Percentiles rank a stretch among this genome's conserved stretches.
phyloP scores from a whole-genome alignment of 92 coral and sea anemone genomes.

The Palythoa grandis region DNA sequence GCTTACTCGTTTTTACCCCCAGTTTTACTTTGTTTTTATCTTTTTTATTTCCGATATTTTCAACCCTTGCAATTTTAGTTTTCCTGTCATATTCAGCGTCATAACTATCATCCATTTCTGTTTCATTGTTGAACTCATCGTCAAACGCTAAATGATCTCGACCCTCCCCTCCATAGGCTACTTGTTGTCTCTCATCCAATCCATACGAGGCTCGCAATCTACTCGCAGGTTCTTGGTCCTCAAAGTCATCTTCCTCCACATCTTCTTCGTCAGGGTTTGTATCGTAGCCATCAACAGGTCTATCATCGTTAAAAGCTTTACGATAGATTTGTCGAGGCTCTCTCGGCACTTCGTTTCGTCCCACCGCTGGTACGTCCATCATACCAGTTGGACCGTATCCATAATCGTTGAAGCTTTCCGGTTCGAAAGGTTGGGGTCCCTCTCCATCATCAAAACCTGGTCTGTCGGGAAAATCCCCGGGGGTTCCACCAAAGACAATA shows the following conservation, averaged over 20 bases:
- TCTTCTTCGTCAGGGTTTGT: constrained; percentile 60
- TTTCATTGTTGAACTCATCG: constrained; percentile 56
- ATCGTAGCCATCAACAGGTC: constrained; percentile 60
- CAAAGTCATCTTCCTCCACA: background rate
- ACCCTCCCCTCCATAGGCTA: background rate
- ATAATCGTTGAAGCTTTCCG: constrained; percentile 52
- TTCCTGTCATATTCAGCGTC: constrained; percentile 73
- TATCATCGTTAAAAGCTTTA: constrained; percentile 64
- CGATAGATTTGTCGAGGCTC: constrained; percentile 46
- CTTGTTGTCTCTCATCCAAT: constrained; percentile 37
- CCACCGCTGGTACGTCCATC: constrained; percentile 79
- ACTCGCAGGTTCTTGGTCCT: constrained; percentile 19
- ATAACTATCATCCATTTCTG: constrained; percentile 74
- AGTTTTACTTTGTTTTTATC: background rate
- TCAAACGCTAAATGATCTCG: constrained; percentile 52
- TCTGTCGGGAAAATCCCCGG: constrained; percentile 25
- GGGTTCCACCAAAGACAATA: constrained; percentile 22
- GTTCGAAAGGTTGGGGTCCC: constrained; percentile 49
- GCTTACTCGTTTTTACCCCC: background rate
- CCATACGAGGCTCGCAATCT: constrained; percentile 27
- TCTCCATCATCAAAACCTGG: constrained; percentile 47
- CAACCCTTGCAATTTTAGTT: constrained; percentile 70
- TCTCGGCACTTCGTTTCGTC: constrained; percentile 74
- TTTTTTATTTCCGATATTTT: constrained; percentile 38
- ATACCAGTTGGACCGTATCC: constrained; percentile 20